Percentiles rank a stretch among this genome's conserved stretches.
phyloP scores from a whole-genome alignment of 2,113 vertebrate genomes.

The Puntigrus tetrazona region DNA sequence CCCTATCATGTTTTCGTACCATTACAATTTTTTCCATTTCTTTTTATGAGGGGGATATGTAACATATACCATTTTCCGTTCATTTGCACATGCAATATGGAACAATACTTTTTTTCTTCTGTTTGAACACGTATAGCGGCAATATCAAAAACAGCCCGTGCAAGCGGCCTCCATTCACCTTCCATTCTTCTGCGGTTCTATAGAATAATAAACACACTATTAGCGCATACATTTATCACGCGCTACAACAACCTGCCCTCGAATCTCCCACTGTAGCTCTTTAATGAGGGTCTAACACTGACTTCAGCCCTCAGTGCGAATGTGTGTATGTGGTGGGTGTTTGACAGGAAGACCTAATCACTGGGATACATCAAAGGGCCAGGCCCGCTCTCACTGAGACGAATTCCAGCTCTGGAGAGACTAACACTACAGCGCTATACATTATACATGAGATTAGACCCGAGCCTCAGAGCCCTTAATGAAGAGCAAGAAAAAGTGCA shows the following conservation, averaged over 20 bases:
- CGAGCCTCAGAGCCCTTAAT: conserved; percentile 39
- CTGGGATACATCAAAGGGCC: conserved; percentile 74
- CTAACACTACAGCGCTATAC: conserved; percentile 66
- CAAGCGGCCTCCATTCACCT: neutral
- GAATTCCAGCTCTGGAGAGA: conserved; percentile 65
- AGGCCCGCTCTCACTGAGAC: conserved; percentile 65
- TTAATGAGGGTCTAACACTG: conserved; percentile 50
- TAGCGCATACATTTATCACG: conserved; percentile 31
- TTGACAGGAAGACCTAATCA: conserved; percentile 71
- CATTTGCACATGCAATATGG: neutral
- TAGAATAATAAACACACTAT: neutral
- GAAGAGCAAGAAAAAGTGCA: conserved; percentile 35
- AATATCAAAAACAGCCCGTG: neutral
- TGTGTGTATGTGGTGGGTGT: conserved; percentile 32
- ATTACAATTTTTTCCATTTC: neutral
- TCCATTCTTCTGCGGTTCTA: neutral
- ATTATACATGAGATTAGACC: conserved; percentile 76
- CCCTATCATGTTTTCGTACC: neutral
- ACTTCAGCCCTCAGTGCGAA: neutral
- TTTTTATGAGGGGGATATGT: neutral
- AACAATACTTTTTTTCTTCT: neutral
- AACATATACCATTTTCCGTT: neutral
- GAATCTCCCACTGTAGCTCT: conserved; percentile 33
- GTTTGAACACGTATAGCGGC: neutral
- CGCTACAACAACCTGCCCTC: conserved; percentile 16